phyloP scores from a whole-genome alignment of 2,888 invertebrate genomes.

The Phlogophora meticulosa region DNA sequence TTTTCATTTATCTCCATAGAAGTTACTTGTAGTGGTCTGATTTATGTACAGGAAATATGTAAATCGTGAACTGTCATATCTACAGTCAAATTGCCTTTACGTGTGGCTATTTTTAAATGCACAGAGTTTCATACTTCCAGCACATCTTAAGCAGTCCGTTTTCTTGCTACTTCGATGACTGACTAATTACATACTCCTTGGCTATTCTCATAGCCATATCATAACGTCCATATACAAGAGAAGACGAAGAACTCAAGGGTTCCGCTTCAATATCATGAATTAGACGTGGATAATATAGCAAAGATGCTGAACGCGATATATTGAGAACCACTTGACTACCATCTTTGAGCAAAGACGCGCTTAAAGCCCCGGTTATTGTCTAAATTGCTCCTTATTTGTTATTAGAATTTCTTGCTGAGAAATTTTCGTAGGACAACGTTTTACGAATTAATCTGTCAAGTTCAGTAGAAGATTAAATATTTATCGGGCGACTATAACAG shows the following conservation, averaged over 20 bases:
- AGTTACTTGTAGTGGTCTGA: no score
- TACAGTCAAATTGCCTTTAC: no score
- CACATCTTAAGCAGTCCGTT: no score
- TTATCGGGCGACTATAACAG: background rate
- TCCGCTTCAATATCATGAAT: slow-evolving; percentile 32
- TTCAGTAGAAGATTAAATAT: background rate
- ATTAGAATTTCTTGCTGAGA: slow-evolving; percentile 36
- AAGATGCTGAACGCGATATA: slow-evolving; percentile 27
- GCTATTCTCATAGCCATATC: background rate
- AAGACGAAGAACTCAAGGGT: background rate
- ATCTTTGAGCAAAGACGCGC: slow-evolving; percentile 32
- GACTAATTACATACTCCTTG: no score
- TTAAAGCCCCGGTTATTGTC: slow-evolving; percentile 22
- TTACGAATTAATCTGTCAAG: slow-evolving; percentile 10
- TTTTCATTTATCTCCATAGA: no score
- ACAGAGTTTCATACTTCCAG: no score
- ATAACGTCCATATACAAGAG: background rate
- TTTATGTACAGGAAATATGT: no score
- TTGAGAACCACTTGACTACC: slow-evolving; percentile 49
- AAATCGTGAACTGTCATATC: no score
- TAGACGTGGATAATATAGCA: slow-evolving; percentile 38
- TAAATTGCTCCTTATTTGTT: slow-evolving; percentile 35
- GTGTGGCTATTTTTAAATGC: no score
- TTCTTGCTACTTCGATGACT: no score
- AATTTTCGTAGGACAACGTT: slow-evolving; percentile 2